phyloP scores from a whole-genome alignment of 2,113 vertebrate species.

The Xenopus tropicalis region UCB_Xtro_10.0 CM004445.2:74004501-74005000 shows the following conservation, averaged over 20 bases:
- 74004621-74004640: constrained; percentile 39
- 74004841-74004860: neutral
- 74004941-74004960: too few relatives aligned
- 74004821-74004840: constrained; percentile 17
- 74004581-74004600: constrained; percentile 18
- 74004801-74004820: constrained; percentile 13
- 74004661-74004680: constrained; percentile 40
- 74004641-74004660: constrained; percentile 40
- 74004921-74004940: too few relatives aligned
- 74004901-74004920: too few relatives aligned
- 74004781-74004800: constrained; percentile 13
- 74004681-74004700: constrained; percentile 37
- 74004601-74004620: constrained; percentile 41
- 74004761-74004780: constrained; percentile 24
- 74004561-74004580: constrained; percentile 34
- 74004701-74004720: constrained; percentile 38
- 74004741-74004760: constrained; percentile 29
- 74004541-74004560: constrained; percentile 38
- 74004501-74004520: constrained; percentile 40
- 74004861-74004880: too few relatives aligned
- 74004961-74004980: too few relatives aligned
- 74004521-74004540: constrained; percentile 42
- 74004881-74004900: too few relatives aligned
- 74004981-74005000: too few relatives aligned
- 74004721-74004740: constrained; percentile 42